Conservation (phyloP, 1,140 invertebrate genomes). For the Pseudoatta argentina region DNA sequence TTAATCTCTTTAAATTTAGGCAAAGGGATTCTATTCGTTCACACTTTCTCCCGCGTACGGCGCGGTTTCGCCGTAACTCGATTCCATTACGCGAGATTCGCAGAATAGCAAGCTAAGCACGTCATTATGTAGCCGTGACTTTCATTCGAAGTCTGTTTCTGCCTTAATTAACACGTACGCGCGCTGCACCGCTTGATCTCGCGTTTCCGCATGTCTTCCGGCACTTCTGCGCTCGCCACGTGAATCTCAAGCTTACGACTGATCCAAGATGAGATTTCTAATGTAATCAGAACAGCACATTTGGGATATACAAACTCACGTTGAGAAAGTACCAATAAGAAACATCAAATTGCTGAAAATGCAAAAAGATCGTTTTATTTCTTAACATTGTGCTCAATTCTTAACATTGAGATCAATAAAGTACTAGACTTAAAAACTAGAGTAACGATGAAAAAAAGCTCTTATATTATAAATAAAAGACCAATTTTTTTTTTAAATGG, state of each 20-base stretch:
- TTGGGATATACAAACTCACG: neutral
- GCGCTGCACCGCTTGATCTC: constrained; percentile 21
- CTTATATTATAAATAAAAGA: neutral
- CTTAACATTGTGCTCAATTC: neutral
- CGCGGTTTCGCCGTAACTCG: neutral
- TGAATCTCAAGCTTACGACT: neutral
- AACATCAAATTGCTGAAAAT: neutral
- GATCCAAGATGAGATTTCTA: neutral
- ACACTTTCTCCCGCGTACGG: constrained; percentile 38
- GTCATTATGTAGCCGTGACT: constrained; percentile 65
- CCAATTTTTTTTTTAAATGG: neutral
- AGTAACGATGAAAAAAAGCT: neutral
- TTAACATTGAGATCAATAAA: neutral
- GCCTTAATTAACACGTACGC: constrained; percentile 54
- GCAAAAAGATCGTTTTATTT: neutral
- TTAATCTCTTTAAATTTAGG: neutral
- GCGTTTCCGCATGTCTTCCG: constrained; percentile 49
- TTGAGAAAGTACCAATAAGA: neutral
- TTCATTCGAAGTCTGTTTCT: constrained; percentile 54
- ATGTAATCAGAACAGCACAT: constrained; percentile 2
- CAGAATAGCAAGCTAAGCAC: constrained; percentile 46
- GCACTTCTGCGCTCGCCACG: neutral
- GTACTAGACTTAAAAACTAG: neutral
- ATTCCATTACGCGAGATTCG: constrained; percentile 50
- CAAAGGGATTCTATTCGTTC: constrained; percentile 4